Evolutionary conservation across 2,113 vertebrate genomes (phyloP), one percentile per base, ranked within the genome.

Genomic region (Cephalopterus ornatus): DNA sequence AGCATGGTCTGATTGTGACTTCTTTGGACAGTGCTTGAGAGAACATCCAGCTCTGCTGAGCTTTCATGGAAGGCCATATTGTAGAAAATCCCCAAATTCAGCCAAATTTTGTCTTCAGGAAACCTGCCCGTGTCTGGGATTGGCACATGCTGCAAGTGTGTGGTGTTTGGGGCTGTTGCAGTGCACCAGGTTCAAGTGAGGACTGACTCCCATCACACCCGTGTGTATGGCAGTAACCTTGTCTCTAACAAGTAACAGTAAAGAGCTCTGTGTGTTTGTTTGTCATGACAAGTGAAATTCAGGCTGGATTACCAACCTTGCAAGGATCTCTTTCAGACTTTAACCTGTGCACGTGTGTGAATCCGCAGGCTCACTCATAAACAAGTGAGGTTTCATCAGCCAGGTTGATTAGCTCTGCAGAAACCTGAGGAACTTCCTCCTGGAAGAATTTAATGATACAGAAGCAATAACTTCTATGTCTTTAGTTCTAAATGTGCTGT

Each of bases 91-190:
- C 19, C 20, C 11, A 39, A 41, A 79, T 56, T 53, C 21, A 73
- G 49, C 19, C 52, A 46, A 68, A 9, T 4, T 20, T 24, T 32
- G 21, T 72, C 33, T 28, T 70, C 12, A 47, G 42, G n/a, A 55
- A 47, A 53, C 47, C 12, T 68, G 65, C 11, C 7, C 1, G 0
- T 11, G 26, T 30, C 4, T 20, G 56, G 8, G 8, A 4, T 53
- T 37, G 35, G 41, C 32, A 53, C 8, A 4, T 0, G 0, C 39
- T 56, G 27, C 14, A 32, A 8, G 10, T 5, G 22, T 2, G 1
- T 21, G 26, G 24, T 65, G 58, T 52, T 53, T 42, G 2, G 13
- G 7, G 63, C 24, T 47, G 1, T 41, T 76, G 62, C 46, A 39
- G 22, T 11, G 39, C 44, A 71, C 4, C 4, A 8, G 3, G 19